phyloP scores from a whole-genome alignment of 2,113 vertebrate genomes.

The Haplochromis vanheusdeni region DNA sequence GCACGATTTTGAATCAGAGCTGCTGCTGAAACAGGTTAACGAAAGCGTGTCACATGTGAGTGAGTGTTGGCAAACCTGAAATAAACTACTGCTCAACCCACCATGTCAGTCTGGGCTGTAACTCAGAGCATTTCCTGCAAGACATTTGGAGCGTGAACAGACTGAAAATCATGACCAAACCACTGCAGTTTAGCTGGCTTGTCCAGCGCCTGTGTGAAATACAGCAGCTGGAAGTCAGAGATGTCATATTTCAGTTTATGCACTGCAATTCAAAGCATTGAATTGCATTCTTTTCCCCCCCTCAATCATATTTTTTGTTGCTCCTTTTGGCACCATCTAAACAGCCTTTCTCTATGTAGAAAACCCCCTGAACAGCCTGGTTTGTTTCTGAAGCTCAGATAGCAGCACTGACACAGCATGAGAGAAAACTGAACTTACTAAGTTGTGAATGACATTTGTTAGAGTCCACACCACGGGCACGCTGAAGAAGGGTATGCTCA shows the following conservation, averaged over 20 bases:
- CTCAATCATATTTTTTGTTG: background rate
- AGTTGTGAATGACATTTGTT: slow-evolving; percentile 96
- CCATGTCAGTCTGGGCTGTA: background rate
- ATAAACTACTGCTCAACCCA: background rate
- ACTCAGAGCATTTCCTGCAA: background rate
- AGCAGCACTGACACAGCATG: background rate
- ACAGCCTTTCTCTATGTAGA: background rate
- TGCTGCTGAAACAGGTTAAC: background rate
- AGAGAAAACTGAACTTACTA: slow-evolving; percentile 75
- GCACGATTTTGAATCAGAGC: background rate
- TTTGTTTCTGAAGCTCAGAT: background rate
- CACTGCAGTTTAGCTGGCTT: background rate
- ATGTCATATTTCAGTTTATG: background rate
- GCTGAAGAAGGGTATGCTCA: slow-evolving; percentile 97
- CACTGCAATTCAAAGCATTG: background rate
- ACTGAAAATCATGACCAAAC: background rate
- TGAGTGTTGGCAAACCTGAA: background rate
- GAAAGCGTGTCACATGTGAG: background rate
- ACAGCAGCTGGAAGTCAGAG: background rate
- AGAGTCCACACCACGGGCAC: slow-evolving; percentile 95
- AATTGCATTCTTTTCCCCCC: fast-evolving
- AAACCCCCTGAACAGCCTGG: background rate
- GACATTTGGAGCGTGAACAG: background rate
- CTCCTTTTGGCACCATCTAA: background rate
- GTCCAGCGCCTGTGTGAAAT: background rate